A percentile compares a stretch with the other conserved stretches of the same genome.
phyloP scores from a whole-genome alignment of 2,888 invertebrate genomes.

The Hanleya hanleyi region DNA sequence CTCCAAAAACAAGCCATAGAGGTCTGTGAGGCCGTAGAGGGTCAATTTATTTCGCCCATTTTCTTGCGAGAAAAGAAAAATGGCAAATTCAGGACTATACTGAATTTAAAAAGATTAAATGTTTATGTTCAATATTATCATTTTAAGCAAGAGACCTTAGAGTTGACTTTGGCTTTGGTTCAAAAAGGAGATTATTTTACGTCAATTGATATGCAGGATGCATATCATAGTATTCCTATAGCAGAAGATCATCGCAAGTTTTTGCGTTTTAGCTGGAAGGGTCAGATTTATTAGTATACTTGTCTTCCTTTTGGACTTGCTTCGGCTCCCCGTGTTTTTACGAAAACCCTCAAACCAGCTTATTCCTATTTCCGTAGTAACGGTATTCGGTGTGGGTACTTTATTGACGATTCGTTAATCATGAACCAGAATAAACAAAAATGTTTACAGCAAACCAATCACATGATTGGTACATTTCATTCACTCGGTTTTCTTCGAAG shows the following conservation, averaged over 20 bases:
- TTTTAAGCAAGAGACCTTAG: slow-evolving; percentile 36
- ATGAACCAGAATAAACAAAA: not conserved
- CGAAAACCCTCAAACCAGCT: slow-evolving; percentile 1
- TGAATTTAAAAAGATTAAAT: slow-evolving; percentile 33
- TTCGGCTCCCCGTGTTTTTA: not conserved
- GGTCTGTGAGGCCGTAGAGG: not conserved
- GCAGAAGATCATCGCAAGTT: slow-evolving; percentile 16
- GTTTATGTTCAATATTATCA: slow-evolving; percentile 27
- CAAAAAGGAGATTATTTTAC: slow-evolving; percentile 11
- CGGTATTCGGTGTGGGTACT: not conserved
- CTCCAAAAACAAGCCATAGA: no score
- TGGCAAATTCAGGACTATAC: slow-evolving; percentile 31
- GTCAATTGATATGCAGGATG: slow-evolving; percentile 34
- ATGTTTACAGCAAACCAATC: not conserved
- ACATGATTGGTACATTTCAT: not conserved
- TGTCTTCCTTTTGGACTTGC: not conserved
- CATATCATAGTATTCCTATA: slow-evolving; percentile 30
- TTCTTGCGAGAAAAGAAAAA: slow-evolving; percentile 34
- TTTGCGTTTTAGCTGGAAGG: slow-evolving; percentile 27
- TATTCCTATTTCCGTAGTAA: no score
- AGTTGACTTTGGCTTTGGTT: slow-evolving; percentile 13
- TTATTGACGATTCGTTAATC: not conserved
- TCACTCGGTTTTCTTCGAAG: not conserved
- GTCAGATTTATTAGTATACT: slow-evolving; percentile 3
- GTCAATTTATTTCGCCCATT: slow-evolving; percentile 31